These are phyloP conservation scores for Scelioninae gen. 1 DNA, from an alignment of 2,888 invertebrate genomes.

Conservation along the genomic window DNA sequence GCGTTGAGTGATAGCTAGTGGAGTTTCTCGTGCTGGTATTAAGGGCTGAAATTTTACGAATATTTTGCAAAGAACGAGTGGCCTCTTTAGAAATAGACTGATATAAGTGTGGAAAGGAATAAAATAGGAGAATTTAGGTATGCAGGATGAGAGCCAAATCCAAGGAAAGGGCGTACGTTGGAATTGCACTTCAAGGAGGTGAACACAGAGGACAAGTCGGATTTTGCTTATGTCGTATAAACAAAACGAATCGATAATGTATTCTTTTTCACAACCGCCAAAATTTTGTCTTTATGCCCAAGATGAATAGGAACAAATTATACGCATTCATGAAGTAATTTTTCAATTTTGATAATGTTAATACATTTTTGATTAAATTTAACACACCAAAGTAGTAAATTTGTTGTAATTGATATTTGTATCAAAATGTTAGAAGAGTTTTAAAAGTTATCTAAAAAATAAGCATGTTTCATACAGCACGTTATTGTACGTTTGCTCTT, in stretches of 20 bases:
- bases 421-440: background rate
- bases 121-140: constrained; percentile 63
- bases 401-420: too few species aligned
- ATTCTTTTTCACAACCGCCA: constrained; percentile 14
- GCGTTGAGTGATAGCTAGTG: constrained; percentile 71
- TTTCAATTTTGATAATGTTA: too few species aligned
- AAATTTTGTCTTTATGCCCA: constrained; percentile 21
- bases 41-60: constrained; percentile 76
- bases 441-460: background rate
- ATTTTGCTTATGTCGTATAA: constrained; percentile 62
- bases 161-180: constrained; percentile 60
- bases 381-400: too few species aligned
- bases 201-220: constrained; percentile 55
- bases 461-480: background rate
- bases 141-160: constrained; percentile 65
- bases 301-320: constrained; percentile 5
- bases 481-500: background rate
- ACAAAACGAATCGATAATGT: constrained; percentile 56
- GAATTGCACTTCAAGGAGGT: constrained; percentile 57
- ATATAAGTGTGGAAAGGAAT: constrained; percentile 61
- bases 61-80: constrained; percentile 73
- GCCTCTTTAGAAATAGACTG: constrained; percentile 60
- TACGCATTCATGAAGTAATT: background rate
- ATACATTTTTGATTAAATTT: too few species aligned
- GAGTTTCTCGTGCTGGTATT: constrained; percentile 71